Conservation (phyloP, 2,888 invertebrate genomes). For the Agonopterix heracliana region DNA sequence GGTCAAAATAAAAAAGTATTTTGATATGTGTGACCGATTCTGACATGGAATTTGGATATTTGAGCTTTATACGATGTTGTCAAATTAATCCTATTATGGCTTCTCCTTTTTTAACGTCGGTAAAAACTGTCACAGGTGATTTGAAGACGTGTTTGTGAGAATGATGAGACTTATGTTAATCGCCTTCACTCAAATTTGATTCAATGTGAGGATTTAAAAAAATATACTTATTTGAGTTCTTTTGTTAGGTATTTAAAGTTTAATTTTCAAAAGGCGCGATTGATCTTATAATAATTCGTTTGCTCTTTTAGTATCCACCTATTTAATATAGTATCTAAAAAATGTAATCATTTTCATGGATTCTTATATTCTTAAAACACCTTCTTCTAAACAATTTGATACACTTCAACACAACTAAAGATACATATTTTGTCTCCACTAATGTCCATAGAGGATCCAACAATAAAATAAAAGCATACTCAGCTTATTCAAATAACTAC, state of each 20-base stretch:
- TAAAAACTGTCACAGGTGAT: constrained; percentile 28
- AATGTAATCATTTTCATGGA: not conserved
- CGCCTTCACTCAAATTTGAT: constrained; percentile 18
- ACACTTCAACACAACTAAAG: too few species aligned
- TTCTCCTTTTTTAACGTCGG: too few species aligned
- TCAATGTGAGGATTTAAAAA: not conserved
- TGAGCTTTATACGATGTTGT: constrained; percentile 28
- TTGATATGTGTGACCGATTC: constrained; percentile 19
- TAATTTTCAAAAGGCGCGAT: not conserved
- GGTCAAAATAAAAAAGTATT: constrained; percentile 29
- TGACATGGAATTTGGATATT: constrained; percentile 6
- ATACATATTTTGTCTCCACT: not conserved
- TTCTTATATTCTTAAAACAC: not conserved
- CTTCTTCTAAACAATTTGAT: too few species aligned
- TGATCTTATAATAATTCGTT: not conserved
- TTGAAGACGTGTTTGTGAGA: constrained; percentile 22
- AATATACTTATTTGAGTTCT: too few species aligned
- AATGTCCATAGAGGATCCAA: constrained; percentile 13
- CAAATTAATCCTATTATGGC: constrained; percentile 57
- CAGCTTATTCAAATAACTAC: constrained; percentile 19
- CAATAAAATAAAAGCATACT: constrained; percentile 18
- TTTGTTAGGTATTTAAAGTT: constrained; percentile 2
- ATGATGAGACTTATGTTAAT: constrained; percentile 29
- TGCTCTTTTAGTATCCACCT: not conserved
- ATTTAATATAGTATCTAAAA: not conserved